Percentiles rank a stretch among this genome's conserved stretches.
Evolutionary conservation across 2,888 invertebrate species (phyloP).

Genomic region (Volucella zonaria): DNA sequence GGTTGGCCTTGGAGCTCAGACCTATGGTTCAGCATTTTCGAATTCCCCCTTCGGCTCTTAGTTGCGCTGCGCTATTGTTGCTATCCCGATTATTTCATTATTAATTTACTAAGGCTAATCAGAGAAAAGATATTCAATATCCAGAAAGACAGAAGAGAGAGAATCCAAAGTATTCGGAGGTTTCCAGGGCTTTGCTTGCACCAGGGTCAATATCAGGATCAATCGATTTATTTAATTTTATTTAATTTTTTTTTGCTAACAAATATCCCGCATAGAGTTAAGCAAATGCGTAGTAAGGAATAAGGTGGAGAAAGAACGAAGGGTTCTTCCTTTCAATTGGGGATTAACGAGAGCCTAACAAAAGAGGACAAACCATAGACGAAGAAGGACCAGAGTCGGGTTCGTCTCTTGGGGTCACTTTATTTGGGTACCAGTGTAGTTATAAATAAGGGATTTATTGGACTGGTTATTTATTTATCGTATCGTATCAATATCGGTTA

Average conservation of each 20-base stretch:
- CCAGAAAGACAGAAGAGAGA: background rate
- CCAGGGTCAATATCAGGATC: constrained; percentile 8
- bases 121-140: constrained; percentile 23
- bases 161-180: background rate
- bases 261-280: background rate
- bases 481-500: background rate
- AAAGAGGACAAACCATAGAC: background rate
- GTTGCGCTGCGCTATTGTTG: background rate
- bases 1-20: constrained; percentile 24
- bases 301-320: background rate
- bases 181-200: background rate
- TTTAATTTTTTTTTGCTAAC: background rate
- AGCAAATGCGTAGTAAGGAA: constrained; percentile 18
- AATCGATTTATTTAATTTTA: constrained; percentile 13
- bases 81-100: constrained; percentile 26
- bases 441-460: constrained; percentile 33
- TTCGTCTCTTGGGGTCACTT: constrained; percentile 22
- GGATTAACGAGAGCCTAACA: constrained; percentile 13
- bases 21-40: constrained; percentile 23
- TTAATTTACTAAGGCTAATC: constrained; percentile 24
- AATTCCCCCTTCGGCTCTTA: background rate
- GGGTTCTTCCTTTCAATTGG: constrained; percentile 18
- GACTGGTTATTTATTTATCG: constrained; percentile 21
- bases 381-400: background rate
- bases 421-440: constrained; percentile 23